Base-by-base conservation (phyloP, 2,888 invertebrate species). In the Sinhomidia bicolor region DNA sequence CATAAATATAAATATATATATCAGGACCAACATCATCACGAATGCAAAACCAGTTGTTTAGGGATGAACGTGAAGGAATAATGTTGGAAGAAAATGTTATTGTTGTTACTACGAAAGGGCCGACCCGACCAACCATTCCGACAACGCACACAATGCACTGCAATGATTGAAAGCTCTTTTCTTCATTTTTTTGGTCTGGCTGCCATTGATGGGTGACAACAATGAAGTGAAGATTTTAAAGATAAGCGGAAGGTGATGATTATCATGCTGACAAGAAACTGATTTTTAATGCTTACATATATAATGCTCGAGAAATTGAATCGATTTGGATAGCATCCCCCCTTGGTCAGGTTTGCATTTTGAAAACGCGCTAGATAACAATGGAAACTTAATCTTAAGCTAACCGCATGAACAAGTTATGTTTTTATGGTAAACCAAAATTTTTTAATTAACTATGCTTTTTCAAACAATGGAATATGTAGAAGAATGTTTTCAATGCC, bases 41-140 rank as follows among this genome's bases (percentile, higher is more conserved):
- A 17, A 68, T 71, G 68, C 68, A 71, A 71, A 41, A 41, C 41
- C 41, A 41, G 68, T 71, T 71, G 68, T 41, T 71, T 65, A 14
- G 17, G 14, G 20, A 17, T 36, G 36, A 36, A 36, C 7, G 36
- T 36, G 36, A 36, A n/a, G n/a, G n/a, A n/a, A n/a, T n/a, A n/a
- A 36, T 36, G 7, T 36, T 36, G 36, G 36, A 7, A 51, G 51
- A 51, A 17, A 57, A 57, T 57, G 1, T 57, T 54, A 3, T n/a
- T n/a, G 3, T 17, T 54, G 17, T 36, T 36, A 36, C 7, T 36
- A 36, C 3, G 17, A 14, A 26, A 60, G 26, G 23, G 57, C 57
- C 23, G 62, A 62, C 29, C 29, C 20, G 17, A 17, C 17, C 1
- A 54, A 36, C 36, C 17, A 26, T 1, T 36, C 26, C 4, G 17